A percentile compares a stretch with the other conserved stretches of the same genome.
These are phyloP conservation scores for Falco novaeseelandiae DNA, from an alignment of 2,797 vertebrate genomes.

Conservation along the genomic window DNA sequence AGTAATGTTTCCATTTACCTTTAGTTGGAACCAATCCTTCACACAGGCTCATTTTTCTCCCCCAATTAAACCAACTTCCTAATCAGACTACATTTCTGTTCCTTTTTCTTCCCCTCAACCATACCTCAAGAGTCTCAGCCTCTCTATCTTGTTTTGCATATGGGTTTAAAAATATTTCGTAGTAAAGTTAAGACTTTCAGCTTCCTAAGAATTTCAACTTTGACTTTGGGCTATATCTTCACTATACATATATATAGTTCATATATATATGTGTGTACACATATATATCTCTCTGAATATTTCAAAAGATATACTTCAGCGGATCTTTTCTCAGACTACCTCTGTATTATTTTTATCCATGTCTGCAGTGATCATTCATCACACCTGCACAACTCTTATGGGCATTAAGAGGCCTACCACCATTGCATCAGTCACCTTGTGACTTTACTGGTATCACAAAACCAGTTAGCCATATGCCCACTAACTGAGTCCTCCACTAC, in stretches of 20 bases:
- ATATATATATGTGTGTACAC: no score
- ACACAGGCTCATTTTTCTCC: background rate
- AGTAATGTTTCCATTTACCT: background rate
- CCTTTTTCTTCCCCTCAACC: rapidly evolving
- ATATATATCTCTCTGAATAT: no score
- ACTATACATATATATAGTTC: background rate
- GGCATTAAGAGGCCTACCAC: background rate
- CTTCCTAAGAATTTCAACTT: background rate
- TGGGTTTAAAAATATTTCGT: background rate
- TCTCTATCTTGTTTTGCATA: background rate
- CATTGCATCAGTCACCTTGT: background rate
- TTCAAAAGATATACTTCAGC: background rate
- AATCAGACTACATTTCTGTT: background rate
- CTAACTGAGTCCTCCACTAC: background rate
- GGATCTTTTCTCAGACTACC: background rate
- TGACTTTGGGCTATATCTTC: background rate
- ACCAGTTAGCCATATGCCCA: background rate
- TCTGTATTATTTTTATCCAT: background rate
- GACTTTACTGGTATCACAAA: background rate
- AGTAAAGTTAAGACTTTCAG: background rate
- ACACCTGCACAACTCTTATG: background rate
- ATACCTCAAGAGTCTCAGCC: background rate
- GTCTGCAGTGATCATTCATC: background rate
- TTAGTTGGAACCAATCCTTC: background rate
- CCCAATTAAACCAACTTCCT: background rate